A percentile compares a stretch with the other conserved stretches of the same genome.
Evolutionary conservation across 2,888 invertebrate species (phyloP).

Genomic region (Drosophila kokeensis): DNA sequence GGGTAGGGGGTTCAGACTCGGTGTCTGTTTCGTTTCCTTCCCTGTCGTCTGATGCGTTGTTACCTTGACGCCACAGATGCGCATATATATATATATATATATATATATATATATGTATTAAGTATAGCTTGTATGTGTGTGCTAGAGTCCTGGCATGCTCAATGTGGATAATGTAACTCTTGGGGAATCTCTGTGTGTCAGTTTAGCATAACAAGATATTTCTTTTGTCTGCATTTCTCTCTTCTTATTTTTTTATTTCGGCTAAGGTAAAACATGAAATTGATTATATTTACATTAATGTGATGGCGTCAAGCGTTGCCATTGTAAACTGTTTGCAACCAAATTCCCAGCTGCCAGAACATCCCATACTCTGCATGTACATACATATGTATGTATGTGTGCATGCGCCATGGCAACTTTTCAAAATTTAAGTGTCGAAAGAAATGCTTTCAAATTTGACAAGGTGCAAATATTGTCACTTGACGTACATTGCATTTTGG

Average conservation of each 20-base stretch:
- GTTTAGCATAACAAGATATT: conserved; percentile 83
- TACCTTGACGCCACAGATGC: conserved; percentile 68
- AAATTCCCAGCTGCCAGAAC: conserved; percentile 42
- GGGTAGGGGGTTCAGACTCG: conserved; percentile 22
- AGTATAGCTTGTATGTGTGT: conserved; percentile 14
- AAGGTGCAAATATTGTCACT: conserved; percentile 75
- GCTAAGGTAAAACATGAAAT: conserved; percentile 79
- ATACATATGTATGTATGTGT: not conserved
- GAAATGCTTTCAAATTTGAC: conserved; percentile 73
- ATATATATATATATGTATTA: conserved; percentile 16
- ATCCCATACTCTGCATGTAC: not conserved
- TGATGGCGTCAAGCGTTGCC: conserved; percentile 74
- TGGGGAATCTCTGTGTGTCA: conserved; percentile 82
- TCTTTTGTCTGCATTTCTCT: conserved; percentile 50
- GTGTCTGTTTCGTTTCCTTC: conserved; percentile 72
- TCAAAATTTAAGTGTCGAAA: conserved; percentile 56
- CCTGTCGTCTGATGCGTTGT: conserved; percentile 69
- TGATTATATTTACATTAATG: conserved; percentile 83
- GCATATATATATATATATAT: conserved; percentile 41
- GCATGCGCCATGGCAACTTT: conserved; percentile 8
- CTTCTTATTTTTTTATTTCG: conserved; percentile 50
- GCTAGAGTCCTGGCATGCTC: conserved; percentile 43
- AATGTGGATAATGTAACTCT: conserved; percentile 80
- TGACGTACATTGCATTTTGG: conserved; percentile 63
- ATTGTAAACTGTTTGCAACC: conserved; percentile 63